Evolutionary conservation across 1,140 invertebrate genomes (phyloP).

Genomic region (Arion vulgaris): DNA sequence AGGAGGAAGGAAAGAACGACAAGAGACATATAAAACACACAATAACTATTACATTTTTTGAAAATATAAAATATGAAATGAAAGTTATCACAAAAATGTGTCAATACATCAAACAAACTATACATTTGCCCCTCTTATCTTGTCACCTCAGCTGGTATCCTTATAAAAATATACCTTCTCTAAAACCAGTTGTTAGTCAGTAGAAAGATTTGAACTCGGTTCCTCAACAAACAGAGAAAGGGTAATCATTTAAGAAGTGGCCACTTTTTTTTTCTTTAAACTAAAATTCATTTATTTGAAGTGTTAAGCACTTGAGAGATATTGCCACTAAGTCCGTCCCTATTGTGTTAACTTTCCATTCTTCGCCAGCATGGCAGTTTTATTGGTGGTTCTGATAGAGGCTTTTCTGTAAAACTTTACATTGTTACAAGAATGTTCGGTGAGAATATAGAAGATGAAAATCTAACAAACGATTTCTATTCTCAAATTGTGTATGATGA

Average conservation of each 20-base stretch:
- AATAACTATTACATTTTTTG: too few species aligned
- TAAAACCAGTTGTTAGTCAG: too few species aligned
- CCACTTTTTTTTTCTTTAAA: too few species aligned
- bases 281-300: neutral
- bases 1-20: too few species aligned
- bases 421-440: neutral
- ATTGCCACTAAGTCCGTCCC: neutral
- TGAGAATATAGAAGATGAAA: too few species aligned
- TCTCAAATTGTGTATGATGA: neutral
- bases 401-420: neutral
- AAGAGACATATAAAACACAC: too few species aligned
- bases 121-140: too few species aligned
- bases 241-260: neutral
- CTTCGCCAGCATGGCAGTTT: neutral
- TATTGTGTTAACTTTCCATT: neutral
- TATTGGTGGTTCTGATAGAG: neutral
- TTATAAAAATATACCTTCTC: too few species aligned
- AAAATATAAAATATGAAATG: too few species aligned
- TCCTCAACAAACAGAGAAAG: neutral
- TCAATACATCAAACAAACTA: too few species aligned
- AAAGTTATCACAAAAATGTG: too few species aligned
- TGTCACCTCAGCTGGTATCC: too few species aligned
- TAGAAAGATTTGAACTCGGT: neutral
- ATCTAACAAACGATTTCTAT: neutral
- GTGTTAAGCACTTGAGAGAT: neutral